Base-by-base conservation (phyloP, 2,888 invertebrate species). In the Autographa pulchrina region DNA sequence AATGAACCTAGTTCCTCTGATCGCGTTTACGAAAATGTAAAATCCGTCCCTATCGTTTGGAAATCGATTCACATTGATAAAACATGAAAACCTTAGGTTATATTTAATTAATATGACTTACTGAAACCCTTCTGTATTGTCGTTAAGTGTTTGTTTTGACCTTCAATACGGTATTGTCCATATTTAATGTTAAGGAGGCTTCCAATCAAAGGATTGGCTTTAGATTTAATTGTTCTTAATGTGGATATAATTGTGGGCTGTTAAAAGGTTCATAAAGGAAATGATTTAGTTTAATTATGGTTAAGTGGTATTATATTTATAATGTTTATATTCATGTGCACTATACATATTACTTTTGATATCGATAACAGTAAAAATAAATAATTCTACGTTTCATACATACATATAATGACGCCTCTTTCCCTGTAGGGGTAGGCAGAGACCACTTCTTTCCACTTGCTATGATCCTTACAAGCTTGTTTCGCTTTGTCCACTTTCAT, bases 31-130 rank as follows among this genome's bases (percentile, higher is more conserved):
- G 7, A n/a, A 6, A n/a, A 16, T n/a, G 48, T 48, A 13, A 56
- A 56, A 56, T 25, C 20, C 0, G 13, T 4, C 54, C 18, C 9
- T 8, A 52, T 2, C 18, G 9, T 25, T 25, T 56, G 20, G 48
- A 56, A 56, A 56, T 56, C 54, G 54, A 56, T 56, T 20, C 9
- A 20, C 20, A 56, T 56, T 56, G 54, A 56, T 56, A 56, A 56
- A 56, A 56, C 54, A 56, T 56, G 54, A 14, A 25, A 25, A 25
- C 54, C 54, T 56, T 20, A 2, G 48, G 16, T 16, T n/a, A 56
- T 56, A 56, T 56, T 56, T 56, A 56, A 56, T 56, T 56, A 25
- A 56, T 13, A 4, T 14, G 54, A 56, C 54, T 56, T 56, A 56
- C 54, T 18, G 54, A 11, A 56, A 56, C 54, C 54, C 54, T 25